These are phyloP conservation scores for Carposina sasakii DNA, from an alignment of 1,140 invertebrate genomes.

Conservation along the genomic window DNA sequence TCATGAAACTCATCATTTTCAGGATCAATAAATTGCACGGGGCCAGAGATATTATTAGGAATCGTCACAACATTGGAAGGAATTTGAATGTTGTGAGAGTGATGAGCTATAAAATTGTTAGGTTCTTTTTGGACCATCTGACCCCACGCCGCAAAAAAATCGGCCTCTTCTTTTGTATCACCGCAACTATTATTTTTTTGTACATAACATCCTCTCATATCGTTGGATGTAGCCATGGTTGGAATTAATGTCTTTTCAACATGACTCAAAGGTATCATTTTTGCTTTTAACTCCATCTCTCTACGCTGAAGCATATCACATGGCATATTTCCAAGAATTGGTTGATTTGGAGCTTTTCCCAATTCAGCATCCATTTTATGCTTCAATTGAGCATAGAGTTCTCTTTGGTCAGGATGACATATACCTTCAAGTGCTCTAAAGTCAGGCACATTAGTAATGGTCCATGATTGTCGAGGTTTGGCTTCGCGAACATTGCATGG, in stretches of 20 bases:
- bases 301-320: slow-evolving; percentile 54
- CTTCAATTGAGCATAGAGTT: slow-evolving; percentile 57
- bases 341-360: slow-evolving; percentile 52
- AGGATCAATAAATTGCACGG: slow-evolving; percentile 64
- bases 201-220: slow-evolving; percentile 50
- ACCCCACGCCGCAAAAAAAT: slow-evolving; percentile 70
- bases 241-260: slow-evolving; percentile 64
- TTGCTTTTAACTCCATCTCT: slow-evolving; percentile 61
- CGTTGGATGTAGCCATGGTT: slow-evolving; percentile 47
- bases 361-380: slow-evolving; percentile 63
- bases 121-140: slow-evolving; percentile 69
- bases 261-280: slow-evolving; percentile 65
- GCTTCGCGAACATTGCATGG: slow-evolving; percentile 50
- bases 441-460: slow-evolving; percentile 59
- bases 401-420: slow-evolving; percentile 54
- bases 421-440: slow-evolving; percentile 52
- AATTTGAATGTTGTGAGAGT: slow-evolving; percentile 55
- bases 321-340: slow-evolving; percentile 39
- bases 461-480: slow-evolving; percentile 66
- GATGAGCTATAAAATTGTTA: slow-evolving; percentile 66
- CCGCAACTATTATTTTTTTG: slow-evolving; percentile 64
- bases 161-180: slow-evolving; percentile 58
- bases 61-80: slow-evolving; percentile 58
- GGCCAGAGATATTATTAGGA: slow-evolving; percentile 64
- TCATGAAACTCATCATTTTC: slow-evolving; percentile 70